phyloP scores from a whole-genome alignment of 2,797 vertebrate species.

The Crenuchus spilurus region DNA sequence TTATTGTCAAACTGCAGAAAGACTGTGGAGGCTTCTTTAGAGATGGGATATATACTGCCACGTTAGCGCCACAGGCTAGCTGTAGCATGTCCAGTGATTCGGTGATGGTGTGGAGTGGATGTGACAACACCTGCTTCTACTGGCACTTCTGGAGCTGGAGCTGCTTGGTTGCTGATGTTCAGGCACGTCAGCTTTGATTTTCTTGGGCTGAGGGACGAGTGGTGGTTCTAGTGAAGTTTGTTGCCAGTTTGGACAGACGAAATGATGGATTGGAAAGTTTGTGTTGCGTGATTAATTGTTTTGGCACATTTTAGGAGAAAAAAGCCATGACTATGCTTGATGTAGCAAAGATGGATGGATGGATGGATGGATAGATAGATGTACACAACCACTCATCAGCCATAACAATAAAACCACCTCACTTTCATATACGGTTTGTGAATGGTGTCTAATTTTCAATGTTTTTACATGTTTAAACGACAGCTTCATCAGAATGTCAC shows the following conservation, averaged over 20 bases:
- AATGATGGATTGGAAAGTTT: conserved; percentile 12
- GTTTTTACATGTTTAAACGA: too few species aligned
- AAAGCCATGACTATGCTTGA: too few species aligned
- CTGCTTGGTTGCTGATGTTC: not conserved
- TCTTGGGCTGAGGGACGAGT: not conserved
- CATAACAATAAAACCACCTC: too few species aligned
- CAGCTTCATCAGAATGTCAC: too few species aligned
- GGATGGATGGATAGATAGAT: too few species aligned
- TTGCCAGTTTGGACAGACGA: not conserved
- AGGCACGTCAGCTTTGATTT: not conserved
- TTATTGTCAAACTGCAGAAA: not conserved
- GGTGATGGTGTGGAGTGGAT: not conserved
- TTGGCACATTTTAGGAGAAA: too few species aligned
- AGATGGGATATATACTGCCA: not conserved
- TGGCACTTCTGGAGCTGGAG: not conserved
- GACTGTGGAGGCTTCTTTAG: not conserved
- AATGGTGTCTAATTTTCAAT: too few species aligned
- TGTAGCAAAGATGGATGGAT: too few species aligned
- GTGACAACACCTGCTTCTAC: not conserved
- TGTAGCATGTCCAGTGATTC: not conserved
- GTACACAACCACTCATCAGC: too few species aligned
- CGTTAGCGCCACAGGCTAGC: not conserved
- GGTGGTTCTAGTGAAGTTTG: not conserved
- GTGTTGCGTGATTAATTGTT: too few species aligned
- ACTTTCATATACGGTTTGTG: too few species aligned